Evolutionary conservation across 92 coral and sea anemone species (phyloP), one percentile per base, ranked within the genome.

Genomic region (Epizoanthus stellaris): DNA sequence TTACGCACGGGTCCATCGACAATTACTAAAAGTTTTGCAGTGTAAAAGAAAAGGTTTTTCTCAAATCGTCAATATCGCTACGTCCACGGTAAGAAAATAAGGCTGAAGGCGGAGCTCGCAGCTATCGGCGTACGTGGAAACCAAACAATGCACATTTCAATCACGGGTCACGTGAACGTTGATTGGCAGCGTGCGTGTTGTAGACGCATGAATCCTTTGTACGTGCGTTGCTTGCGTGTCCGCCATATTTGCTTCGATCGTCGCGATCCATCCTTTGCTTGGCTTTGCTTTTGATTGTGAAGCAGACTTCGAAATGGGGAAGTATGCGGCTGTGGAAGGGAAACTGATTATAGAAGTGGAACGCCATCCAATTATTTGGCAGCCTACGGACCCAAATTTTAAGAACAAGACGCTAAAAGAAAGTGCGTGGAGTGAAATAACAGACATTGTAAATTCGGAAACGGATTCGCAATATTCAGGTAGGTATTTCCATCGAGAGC

Each of bases 401-500:
- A 85, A 85, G 73, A 85, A 85, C 71, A 85, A 85, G 77, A 45
- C 86, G 38, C 17, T 56, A 1, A 85, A 85, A 42, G 89, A 85
- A 15, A 67, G 65, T 73, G 89, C 89, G 30, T 85, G 89, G 89
- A 64, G 82, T 59, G 85, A 68, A 25, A 71, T 76, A 63, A 67
- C 89, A 19, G 77, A 76, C 42, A 57, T 59, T 19, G 89, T 85
- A 15, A 85, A 85, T 58, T 63, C 72, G 72, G 83, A 62, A 16
- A 79, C 83, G 19, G 83, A 79, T 20, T 79, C 83, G 9, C 83
- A 79, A 43, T 79, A 79, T 63, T 61, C 83, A 54, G 83, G 83
- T 79, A 21, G 12, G 72, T 1, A 52, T 52, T 52, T 52, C 56
- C 56, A 52, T 52, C 15, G 13, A 52, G 12, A 7, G 14, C 56